A percentile compares a stretch with the other conserved stretches of the same genome.
Evolutionary conservation across 2,888 invertebrate species (phyloP).

Genomic region (Cremastinae sp.): DNA sequence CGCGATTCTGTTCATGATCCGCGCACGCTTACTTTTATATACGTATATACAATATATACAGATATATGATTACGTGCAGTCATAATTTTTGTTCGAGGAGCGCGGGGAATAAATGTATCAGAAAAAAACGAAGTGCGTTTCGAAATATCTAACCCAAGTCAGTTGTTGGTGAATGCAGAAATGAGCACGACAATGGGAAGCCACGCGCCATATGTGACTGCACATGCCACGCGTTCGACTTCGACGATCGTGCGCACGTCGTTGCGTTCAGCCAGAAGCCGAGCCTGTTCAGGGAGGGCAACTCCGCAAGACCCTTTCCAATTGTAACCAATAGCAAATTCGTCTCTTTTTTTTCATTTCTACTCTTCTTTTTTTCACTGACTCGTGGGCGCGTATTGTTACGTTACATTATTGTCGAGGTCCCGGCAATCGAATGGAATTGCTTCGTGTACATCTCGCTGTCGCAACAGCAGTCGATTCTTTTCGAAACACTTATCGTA

Average conservation of each 20-base stretch:
- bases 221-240: conserved; percentile 70
- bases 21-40: not conserved
- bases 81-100: conserved; percentile 6
- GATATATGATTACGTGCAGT: not conserved
- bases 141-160: conserved; percentile 69
- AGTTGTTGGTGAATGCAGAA: conserved; percentile 64
- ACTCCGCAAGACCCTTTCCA: conserved; percentile 47
- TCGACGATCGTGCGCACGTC: conserved; percentile 12
- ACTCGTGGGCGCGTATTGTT: conserved; percentile 53
- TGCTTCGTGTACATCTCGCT: conserved; percentile 42
- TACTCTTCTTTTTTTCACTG: not conserved
- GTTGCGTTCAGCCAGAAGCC: conserved; percentile 23
- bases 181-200: conserved; percentile 74
- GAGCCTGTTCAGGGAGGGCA: conserved; percentile 26
- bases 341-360: conserved; percentile 31
- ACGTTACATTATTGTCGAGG: conserved; percentile 56
- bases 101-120: conserved; percentile 58
- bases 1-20: conserved; percentile 53
- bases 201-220: conserved; percentile 76
- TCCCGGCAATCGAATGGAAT: conserved; percentile 53
- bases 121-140: conserved; percentile 25
- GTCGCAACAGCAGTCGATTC: conserved; percentile 48
- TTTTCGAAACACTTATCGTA: conserved; percentile 24
- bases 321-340: conserved; percentile 35
- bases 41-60: not conserved